A percentile compares a stretch with the other conserved stretches of the same genome.
Conservation (phyloP, 2,113 vertebrate species). For the Lamprotornis superbus region DNA sequence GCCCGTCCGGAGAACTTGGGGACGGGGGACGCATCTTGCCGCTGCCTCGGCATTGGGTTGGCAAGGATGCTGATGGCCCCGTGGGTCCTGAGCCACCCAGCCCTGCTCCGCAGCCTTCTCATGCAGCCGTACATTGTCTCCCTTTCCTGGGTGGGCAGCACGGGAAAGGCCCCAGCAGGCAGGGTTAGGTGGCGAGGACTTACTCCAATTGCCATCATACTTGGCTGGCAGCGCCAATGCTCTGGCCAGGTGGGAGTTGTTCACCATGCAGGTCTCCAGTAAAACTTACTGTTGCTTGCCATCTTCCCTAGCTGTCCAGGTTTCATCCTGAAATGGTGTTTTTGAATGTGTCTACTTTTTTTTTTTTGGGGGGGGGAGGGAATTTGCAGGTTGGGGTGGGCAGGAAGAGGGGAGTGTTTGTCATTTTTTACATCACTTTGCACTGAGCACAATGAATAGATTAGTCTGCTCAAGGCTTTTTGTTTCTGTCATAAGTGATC, state of each 20-base stretch:
- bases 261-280: neutral
- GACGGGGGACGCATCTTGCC: rapidly evolving
- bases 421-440: neutral
- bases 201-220: neutral
- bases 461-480: conserved; percentile 38
- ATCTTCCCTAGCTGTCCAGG: neutral
- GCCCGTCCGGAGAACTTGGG: neutral
- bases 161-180: neutral
- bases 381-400: too few species aligned
- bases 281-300: neutral
- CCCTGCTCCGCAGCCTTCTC: neutral
- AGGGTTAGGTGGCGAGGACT: neutral
- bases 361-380: neutral
- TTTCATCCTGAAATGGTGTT: neutral
- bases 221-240: neutral
- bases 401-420: neutral
- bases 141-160: neutral
- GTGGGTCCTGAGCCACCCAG: neutral
- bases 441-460: neutral
- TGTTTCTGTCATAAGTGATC: conserved; percentile 48
- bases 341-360: neutral
- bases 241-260: neutral
- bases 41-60: neutral
- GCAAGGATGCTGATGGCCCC: neutral
- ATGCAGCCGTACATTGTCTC: rapidly evolving